Conservation (phyloP, 2,888 invertebrate genomes). For the Ectemnius lituratus region DNA sequence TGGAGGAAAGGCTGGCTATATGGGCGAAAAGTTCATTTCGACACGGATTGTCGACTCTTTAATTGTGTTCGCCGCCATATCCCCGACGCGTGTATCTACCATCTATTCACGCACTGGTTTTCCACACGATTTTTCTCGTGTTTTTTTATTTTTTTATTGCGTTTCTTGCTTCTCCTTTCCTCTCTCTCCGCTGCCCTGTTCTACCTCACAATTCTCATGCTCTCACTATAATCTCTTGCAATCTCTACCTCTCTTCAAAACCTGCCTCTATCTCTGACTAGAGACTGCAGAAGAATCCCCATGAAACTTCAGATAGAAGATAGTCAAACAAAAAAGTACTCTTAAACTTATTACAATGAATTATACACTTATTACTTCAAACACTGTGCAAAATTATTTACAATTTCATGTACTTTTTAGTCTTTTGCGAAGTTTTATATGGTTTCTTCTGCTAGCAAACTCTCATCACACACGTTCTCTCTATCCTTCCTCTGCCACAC, state of each 20-base stretch:
- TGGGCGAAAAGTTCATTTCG: conserved; percentile 14
- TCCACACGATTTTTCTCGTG: conserved; percentile 36
- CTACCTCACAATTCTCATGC: background rate
- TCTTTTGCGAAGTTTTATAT: too few species aligned
- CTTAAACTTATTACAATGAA: too few species aligned
- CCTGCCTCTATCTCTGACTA: background rate
- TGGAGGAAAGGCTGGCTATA: conserved; percentile 4
- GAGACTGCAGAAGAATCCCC: background rate
- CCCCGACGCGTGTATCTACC: background rate
- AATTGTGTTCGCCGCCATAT: conserved; percentile 28
- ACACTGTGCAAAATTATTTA: too few species aligned
- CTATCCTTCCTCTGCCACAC: conserved; percentile 4
- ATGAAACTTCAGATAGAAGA: too few species aligned
- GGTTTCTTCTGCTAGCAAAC: conserved; percentile 5
- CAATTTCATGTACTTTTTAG: too few species aligned
- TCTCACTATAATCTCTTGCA: conserved; percentile 3
- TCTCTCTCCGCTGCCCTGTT: background rate
- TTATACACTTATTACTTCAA: too few species aligned
- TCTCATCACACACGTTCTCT: too few species aligned
- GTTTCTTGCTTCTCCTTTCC: conserved; percentile 4
- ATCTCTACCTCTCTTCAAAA: conserved; percentile 15
- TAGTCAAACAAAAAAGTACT: too few species aligned
- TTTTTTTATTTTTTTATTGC: conserved; percentile 39
- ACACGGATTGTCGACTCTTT: conserved; percentile 7
- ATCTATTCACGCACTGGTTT: conserved; percentile 48